A percentile compares a stretch with the other conserved stretches of the same genome.
Evolutionary conservation across 2,113 vertebrate species (phyloP).

Genomic region (Phainopepla nitens): DNA sequence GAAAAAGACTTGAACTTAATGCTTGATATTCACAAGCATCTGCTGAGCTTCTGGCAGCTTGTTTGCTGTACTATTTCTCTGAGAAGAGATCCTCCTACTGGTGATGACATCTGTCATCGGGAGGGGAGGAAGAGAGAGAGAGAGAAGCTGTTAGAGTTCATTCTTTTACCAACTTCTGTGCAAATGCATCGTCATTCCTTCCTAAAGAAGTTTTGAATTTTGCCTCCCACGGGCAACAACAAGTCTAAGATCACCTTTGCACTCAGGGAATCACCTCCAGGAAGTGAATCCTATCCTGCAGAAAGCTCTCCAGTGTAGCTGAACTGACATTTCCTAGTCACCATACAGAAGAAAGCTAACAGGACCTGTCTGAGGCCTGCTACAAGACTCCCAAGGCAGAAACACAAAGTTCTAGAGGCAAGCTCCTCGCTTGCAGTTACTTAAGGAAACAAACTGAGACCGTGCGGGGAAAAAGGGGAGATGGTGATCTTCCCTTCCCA

Average conservation of each 20-base stretch:
- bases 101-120: background rate
- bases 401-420: background rate
- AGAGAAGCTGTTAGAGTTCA: background rate
- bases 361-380: background rate
- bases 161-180: background rate
- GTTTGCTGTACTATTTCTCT: background rate
- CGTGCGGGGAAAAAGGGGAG: rapidly evolving
- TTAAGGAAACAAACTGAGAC: background rate
- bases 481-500: background rate
- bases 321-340: background rate
- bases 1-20: background rate
- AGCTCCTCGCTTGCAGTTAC: background rate
- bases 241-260: background rate
- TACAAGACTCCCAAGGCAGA: background rate
- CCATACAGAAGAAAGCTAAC: background rate
- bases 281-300: background rate
- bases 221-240: background rate
- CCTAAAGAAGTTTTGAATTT: background rate
- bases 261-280: background rate
- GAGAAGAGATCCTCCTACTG: background rate
- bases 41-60: background rate
- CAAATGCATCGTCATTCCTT: background rate
- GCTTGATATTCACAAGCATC: background rate
- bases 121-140: background rate
- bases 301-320: background rate